phyloP scores from a whole-genome alignment of 2,797 vertebrate species.

The Squalus acanthias region DNA sequence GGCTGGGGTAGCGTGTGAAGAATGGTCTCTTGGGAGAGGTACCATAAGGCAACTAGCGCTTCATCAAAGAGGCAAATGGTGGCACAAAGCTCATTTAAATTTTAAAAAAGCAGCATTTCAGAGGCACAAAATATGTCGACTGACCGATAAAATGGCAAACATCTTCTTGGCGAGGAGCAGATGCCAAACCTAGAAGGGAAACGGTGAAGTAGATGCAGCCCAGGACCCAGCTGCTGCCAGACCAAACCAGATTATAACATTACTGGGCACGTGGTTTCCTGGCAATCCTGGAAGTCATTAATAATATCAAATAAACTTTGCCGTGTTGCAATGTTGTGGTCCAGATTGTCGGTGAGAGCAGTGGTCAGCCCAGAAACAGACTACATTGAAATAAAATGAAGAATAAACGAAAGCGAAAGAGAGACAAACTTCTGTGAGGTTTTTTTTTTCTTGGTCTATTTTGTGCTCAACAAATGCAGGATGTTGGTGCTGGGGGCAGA shows the following conservation, averaged over 20 bases:
- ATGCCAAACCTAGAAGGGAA: background rate
- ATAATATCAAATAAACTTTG: background rate
- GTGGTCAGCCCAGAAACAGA: background rate
- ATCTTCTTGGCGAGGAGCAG: background rate
- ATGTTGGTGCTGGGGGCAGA: background rate
- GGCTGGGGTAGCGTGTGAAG: background rate
- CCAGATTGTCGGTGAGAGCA: background rate
- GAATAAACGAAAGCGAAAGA: background rate
- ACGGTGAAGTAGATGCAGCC: background rate
- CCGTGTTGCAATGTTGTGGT: background rate
- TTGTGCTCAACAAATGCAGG: background rate
- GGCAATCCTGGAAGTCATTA: background rate
- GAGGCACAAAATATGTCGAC: background rate
- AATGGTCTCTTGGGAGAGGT: background rate
- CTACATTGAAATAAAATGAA: background rate
- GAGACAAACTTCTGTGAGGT: background rate
- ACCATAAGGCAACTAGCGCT: background rate
- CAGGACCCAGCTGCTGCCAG: background rate
- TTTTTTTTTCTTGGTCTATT: background rate
- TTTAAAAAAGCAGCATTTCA: background rate
- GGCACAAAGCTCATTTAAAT: background rate
- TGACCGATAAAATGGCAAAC: background rate
- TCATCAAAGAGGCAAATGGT: background rate
- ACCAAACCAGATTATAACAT: background rate
- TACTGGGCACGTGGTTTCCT: too few species aligned